A percentile compares a stretch with the other conserved stretches of the same genome.
These are phyloP conservation scores for Ochlodes sylvanus DNA, from an alignment of 2,888 invertebrate genomes.

Conservation along the genomic window DNA sequence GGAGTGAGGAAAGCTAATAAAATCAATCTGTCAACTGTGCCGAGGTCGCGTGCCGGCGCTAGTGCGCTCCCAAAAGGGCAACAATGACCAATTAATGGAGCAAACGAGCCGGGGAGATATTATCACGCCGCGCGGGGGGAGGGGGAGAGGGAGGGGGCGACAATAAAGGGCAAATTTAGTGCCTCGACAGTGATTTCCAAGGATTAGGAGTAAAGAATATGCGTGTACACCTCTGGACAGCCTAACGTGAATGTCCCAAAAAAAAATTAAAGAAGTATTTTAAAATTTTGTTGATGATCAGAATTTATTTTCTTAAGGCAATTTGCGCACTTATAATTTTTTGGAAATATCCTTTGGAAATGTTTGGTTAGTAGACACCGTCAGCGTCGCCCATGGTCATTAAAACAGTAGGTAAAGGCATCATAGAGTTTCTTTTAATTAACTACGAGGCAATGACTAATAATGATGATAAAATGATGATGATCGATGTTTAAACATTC, in stretches of 20 bases:
- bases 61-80: conserved; percentile 59
- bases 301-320: too few relatives aligned
- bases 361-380: too few relatives aligned
- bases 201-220: conserved; percentile 27
- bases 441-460: too few relatives aligned
- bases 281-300: too few relatives aligned
- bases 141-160: conserved; percentile 43
- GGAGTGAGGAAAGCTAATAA: conserved; percentile 46
- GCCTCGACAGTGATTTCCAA: conserved; percentile 45
- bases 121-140: conserved; percentile 45
- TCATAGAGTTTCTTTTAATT: too few relatives aligned
- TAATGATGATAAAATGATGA: too few relatives aligned
- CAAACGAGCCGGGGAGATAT: conserved; percentile 64
- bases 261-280: too few relatives aligned
- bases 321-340: too few relatives aligned
- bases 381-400: too few relatives aligned
- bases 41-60: conserved; percentile 40
- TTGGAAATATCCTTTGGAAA: too few relatives aligned
- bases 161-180: conserved; percentile 72
- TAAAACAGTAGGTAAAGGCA: too few relatives aligned
- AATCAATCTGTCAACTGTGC: conserved; percentile 48
- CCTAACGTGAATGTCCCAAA: neutral
- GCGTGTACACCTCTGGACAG: conserved; percentile 30
- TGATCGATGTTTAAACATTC: too few relatives aligned
- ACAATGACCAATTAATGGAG: conserved; percentile 69